These are phyloP conservation scores for Diplolepis rosae DNA, from an alignment of 2,888 invertebrate species.

Conservation along the genomic window DNA sequence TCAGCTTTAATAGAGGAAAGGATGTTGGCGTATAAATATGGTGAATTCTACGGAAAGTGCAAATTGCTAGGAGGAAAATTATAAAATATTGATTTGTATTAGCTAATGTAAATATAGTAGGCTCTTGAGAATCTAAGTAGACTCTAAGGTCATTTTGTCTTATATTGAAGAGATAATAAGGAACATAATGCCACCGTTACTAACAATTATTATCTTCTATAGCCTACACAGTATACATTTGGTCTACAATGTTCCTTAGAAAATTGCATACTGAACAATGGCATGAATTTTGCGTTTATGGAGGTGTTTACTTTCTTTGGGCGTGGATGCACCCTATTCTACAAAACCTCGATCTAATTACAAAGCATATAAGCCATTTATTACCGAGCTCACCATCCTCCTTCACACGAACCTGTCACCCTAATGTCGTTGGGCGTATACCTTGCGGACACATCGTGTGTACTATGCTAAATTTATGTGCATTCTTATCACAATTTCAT, in stretches of 20 bases:
- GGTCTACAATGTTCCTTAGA: not conserved
- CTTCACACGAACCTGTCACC: slow-evolving; percentile 17
- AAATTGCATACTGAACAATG: not conserved
- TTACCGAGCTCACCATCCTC: not conserved
- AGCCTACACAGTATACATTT: not conserved
- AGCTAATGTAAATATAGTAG: not conserved
- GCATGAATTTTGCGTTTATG: not conserved
- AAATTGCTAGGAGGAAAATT: not conserved
- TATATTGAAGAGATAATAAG: not conserved
- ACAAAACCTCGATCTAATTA: not conserved
- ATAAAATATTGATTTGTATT: not conserved
- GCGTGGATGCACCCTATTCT: not conserved
- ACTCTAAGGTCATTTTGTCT: not conserved
- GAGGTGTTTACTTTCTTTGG: not conserved
- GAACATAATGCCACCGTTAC: not conserved
- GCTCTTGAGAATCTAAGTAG: not conserved
- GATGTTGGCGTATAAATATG: not conserved
- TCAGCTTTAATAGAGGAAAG: not conserved
- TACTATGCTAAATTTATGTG: not conserved
- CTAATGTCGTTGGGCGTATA: slow-evolving; percentile 8
- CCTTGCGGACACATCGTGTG: not conserved
- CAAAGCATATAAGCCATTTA: not conserved
- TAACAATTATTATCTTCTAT: not conserved
- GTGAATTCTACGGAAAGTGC: not conserved
- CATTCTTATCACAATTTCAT: not conserved